A percentile compares a stretch with the other conserved stretches of the same genome.
Conservation (phyloP, 2,113 vertebrate species). For the Gasterosteus nipponicus region DNA sequence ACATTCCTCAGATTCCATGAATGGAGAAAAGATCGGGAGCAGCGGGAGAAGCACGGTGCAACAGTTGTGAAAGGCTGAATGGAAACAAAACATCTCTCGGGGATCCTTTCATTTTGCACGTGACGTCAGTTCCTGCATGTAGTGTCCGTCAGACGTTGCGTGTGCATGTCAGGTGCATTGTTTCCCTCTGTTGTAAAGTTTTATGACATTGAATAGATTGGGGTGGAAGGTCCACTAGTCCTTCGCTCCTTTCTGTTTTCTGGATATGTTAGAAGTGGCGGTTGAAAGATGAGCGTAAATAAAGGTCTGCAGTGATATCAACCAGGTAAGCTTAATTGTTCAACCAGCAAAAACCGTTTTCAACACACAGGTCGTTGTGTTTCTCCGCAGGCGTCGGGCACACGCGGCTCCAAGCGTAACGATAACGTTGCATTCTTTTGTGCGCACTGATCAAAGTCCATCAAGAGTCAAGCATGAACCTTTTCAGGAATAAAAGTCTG, state of each 20-base stretch:
- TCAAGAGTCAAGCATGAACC: constrained; percentile 34
- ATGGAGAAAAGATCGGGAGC: constrained; percentile 38
- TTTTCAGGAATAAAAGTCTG: background rate
- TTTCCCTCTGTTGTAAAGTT: constrained; percentile 47
- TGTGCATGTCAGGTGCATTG: constrained; percentile 22
- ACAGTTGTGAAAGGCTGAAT: constrained; percentile 23
- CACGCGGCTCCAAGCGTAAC: background rate
- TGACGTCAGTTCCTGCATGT: constrained; percentile 59
- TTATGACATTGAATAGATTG: constrained; percentile 20
- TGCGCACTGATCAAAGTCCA: background rate
- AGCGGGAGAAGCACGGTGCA: constrained; percentile 8
- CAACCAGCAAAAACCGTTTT: background rate
- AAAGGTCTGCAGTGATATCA: constrained; percentile 14
- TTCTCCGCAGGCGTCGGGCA: background rate
- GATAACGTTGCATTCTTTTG: background rate
- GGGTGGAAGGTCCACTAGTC: constrained; percentile 34
- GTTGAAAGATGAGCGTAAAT: background rate
- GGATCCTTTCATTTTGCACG: constrained; percentile 27
- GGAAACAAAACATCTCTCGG: constrained; percentile 6
- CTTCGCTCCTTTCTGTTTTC: constrained; percentile 4
- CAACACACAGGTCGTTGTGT: background rate
- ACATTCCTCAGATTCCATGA: constrained; percentile 45
- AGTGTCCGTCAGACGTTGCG: background rate
- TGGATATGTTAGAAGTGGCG: background rate
- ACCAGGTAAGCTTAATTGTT: constrained; percentile 54